Base-by-base conservation (phyloP, 2,888 invertebrate species). In the Cryptocheilus praepositus region DNA sequence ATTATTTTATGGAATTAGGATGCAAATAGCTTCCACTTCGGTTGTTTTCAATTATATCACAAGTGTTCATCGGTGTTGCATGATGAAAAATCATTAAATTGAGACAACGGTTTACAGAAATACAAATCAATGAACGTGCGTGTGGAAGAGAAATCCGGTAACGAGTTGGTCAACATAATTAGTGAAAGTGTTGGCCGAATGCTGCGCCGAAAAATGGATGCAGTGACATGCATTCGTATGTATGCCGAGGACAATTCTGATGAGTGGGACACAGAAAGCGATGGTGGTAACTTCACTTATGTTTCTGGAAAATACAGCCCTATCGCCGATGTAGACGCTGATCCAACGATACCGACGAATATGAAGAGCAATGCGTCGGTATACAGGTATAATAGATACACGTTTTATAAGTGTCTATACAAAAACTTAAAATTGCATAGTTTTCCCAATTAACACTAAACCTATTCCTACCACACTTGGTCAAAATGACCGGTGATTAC, bases 121-220 rank as follows among this genome's bases (percentile, higher is more conserved):
- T 96, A 96, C 88, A 93, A 92, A 88, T 92, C 92, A 83, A 92
- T 93, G 89, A 95, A 95, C 87, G 95, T 95, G 0, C 92, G 93
- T 81, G 95, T 97, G 1, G 93, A 93, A 86, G 91, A 92, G 71
- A 95, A 96, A 87, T 94, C 97, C 89, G 95, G 96, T 51, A 91
- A 92, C 65, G 92, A 92, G 81, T 92, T 97, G 84, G 92, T 97
- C 77, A 92, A 92, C 70, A 94, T 95, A 67, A 95, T 97, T 70
- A 92, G 95, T 61, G 92, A 92, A 61, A 95, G 95, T 82, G 94
- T 98, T 65, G 94, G 95, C 72, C 92, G 93, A 61, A 96, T 97
- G 95, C 91, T 97, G 79, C 93, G 94, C 53, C 92, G 95, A 81
- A 96, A 97, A 92, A 95, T 95, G 91, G 95, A 96, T 82, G 96